Evolutionary conservation across 2,888 invertebrate genomes (phyloP).

Genomic region (Noctua fimbriata): DNA sequence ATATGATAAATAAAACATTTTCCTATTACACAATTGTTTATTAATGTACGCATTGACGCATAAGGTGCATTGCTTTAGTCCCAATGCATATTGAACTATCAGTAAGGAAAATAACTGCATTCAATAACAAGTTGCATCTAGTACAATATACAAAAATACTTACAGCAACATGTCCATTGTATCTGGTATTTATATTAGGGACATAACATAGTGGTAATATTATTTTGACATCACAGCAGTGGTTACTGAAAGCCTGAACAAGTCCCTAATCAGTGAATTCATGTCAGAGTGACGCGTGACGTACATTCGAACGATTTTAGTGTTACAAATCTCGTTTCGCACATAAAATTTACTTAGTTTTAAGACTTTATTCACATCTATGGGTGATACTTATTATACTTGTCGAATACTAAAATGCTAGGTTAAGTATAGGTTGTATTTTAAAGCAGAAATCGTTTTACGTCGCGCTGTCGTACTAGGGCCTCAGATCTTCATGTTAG

Average conservation of each 20-base stretch:
- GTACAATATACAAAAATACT: background rate
- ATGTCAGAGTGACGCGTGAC: background rate
- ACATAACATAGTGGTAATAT: background rate
- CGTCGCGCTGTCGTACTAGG: background rate
- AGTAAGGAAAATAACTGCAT: slow-evolving; percentile 15
- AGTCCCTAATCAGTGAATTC: slow-evolving; percentile 13
- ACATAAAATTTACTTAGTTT: background rate
- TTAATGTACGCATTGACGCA: slow-evolving; percentile 14
- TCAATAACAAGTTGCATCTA: background rate
- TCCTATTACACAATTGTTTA: slow-evolving; percentile 13
- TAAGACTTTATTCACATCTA: background rate
- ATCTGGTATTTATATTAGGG: background rate
- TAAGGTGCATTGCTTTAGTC: background rate
- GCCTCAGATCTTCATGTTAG: background rate
- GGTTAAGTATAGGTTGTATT: background rate
- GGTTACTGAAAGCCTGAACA: slow-evolving; percentile 12
- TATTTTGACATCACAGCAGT: background rate
- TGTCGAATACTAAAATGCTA: background rate
- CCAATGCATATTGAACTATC: slow-evolving; percentile 10
- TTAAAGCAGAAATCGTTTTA: background rate
- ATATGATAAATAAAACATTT: slow-evolving; percentile 12
- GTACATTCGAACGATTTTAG: background rate
- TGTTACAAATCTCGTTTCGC: background rate
- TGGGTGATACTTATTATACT: background rate
- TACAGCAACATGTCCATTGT: background rate